A percentile compares a stretch with the other conserved stretches of the same genome.
Evolutionary conservation across 2,888 invertebrate genomes (phyloP).

Genomic region (Ferrisia virgata): DNA sequence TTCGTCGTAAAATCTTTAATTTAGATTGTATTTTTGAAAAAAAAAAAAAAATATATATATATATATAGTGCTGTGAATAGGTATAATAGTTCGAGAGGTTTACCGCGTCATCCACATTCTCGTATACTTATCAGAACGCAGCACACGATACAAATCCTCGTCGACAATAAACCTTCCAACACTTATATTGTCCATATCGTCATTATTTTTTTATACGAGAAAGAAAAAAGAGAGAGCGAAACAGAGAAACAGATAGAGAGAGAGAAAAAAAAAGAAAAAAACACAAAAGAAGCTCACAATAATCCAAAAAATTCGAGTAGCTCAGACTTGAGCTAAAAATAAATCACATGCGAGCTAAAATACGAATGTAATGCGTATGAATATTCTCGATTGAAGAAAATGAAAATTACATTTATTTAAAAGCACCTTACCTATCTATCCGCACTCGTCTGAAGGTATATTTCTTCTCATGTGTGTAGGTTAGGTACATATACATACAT

Average conservation of each 20-base stretch:
- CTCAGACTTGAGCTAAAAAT: neutral
- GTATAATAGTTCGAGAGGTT: neutral
- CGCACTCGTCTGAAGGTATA: neutral
- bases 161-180: neutral
- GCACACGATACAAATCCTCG: neutral
- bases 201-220: neutral
- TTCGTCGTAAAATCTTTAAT: neutral
- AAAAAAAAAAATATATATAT: neutral
- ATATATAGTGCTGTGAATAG: too few relatives aligned
- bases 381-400: neutral
- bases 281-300: neutral
- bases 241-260: neutral
- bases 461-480: too few relatives aligned
- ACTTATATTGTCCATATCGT: neutral
- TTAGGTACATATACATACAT: too few relatives aligned
- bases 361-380: neutral
- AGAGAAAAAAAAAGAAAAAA: neutral
- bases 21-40: neutral
- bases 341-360: neutral
- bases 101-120: neutral
- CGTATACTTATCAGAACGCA: constrained; percentile 1
- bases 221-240: neutral
- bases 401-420: neutral
- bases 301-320: neutral
- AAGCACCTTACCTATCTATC: neutral